Evolutionary conservation across 2,797 vertebrate genomes (phyloP).

Genomic region (Halcyon smyrnensis): DNA sequence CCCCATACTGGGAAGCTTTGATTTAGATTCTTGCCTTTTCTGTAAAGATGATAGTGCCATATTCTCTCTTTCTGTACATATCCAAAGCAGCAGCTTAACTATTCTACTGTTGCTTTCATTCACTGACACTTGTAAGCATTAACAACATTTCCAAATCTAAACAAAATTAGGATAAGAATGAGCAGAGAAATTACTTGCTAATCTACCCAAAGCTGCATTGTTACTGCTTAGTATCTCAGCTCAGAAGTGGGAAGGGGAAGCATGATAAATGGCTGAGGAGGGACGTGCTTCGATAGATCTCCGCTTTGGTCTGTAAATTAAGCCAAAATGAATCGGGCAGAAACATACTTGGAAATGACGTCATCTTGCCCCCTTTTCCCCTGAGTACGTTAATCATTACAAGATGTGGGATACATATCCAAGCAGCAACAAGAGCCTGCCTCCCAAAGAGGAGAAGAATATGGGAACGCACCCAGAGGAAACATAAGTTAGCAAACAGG

Average conservation of each 20-base stretch:
- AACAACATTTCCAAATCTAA: constrained; percentile 15
- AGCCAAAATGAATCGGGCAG: constrained; percentile 75
- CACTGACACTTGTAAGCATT: neutral
- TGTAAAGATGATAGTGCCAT: neutral
- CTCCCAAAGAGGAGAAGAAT: constrained; percentile 64
- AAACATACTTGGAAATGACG: constrained; percentile 74
- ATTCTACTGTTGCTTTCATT: neutral
- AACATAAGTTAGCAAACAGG: constrained; percentile 64
- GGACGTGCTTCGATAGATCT: constrained; percentile 50
- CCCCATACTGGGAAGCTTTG: neutral
- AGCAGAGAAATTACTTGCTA: constrained; percentile 15
- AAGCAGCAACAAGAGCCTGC: constrained; percentile 50
- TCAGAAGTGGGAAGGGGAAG: neutral
- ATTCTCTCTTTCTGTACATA: neutral
- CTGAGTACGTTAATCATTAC: constrained; percentile 71
- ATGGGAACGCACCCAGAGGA: constrained; percentile 69
- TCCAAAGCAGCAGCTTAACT: neutral
- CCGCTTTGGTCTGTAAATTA: constrained; percentile 61
- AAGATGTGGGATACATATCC: constrained; percentile 76
- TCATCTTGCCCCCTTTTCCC: constrained; percentile 69
- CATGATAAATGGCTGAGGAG: constrained; percentile 61
- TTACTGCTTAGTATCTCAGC: constrained; percentile 33
- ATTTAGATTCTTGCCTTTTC: neutral
- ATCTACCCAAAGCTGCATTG: constrained; percentile 33
- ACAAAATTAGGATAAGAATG: constrained; percentile 10